These are phyloP conservation scores for Torymus auratus DNA, from an alignment of 2,888 invertebrate genomes.

Conservation along the genomic window DNA sequence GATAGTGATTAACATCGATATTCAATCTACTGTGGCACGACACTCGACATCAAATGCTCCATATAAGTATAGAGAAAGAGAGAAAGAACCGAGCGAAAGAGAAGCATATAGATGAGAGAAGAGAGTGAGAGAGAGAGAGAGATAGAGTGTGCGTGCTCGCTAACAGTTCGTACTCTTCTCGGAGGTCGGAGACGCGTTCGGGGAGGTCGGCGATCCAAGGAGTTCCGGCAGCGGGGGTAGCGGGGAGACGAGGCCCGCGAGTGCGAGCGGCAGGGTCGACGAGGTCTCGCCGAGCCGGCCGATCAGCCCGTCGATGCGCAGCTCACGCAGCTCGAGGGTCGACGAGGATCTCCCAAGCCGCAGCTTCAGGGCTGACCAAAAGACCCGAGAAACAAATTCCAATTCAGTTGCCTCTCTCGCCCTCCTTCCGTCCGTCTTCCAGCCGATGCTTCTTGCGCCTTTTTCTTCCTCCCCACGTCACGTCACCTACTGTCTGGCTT, in stretches of 20 bases:
- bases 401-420: no score
- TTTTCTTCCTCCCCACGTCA: no score
- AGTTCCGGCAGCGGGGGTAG: constrained; percentile 66
- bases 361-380: constrained; percentile 50
- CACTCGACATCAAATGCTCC: constrained; percentile 1
- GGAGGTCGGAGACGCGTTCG: constrained; percentile 67
- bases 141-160: constrained; percentile 48
- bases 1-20: no score
- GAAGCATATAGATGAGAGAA: constrained; percentile 2
- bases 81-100: constrained; percentile 24
- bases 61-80: neutral
- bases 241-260: constrained; percentile 65
- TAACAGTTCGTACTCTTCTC: constrained; percentile 65
- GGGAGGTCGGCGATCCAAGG: constrained; percentile 67
- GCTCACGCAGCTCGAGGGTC: constrained; percentile 66
- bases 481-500: no score
- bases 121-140: constrained; percentile 13
- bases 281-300: constrained; percentile 66
- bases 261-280: constrained; percentile 65
- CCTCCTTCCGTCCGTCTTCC: no score
- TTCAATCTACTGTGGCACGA: no score
- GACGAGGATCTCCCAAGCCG: constrained; percentile 65
- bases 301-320: constrained; percentile 65
- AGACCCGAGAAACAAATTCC: neutral
- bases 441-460: no score